phyloP scores from a whole-genome alignment of 2,113 vertebrate genomes.

The Taurulus bubalis region DNA sequence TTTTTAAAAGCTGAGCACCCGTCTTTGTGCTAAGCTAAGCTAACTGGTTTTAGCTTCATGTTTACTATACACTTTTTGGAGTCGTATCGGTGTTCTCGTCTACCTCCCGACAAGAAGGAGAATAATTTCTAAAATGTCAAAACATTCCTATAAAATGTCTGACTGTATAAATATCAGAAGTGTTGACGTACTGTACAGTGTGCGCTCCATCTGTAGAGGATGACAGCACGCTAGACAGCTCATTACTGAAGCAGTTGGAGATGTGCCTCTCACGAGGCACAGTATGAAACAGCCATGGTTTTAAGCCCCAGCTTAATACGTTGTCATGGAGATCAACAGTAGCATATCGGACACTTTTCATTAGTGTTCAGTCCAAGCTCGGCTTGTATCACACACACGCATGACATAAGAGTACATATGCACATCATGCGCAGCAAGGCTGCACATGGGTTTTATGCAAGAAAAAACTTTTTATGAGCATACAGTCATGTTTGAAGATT shows the following conservation, averaged over 20 bases:
- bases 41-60: not conserved
- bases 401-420: conserved; percentile 28
- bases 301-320: conserved; percentile 72
- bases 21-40: not conserved
- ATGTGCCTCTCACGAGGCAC: conserved; percentile 76
- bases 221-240: conserved; percentile 74
- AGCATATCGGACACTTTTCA: conserved; percentile 68
- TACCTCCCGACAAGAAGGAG: not conserved
- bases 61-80: not conserved
- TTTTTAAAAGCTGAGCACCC: not conserved
- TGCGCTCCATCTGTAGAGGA: conserved; percentile 67
- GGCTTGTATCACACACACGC: conserved; percentile 19
- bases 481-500: conserved; percentile 12
- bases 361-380: conserved; percentile 28
- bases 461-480: conserved; percentile 19
- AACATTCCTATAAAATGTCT: conserved; percentile 33
- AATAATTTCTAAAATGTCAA: conserved; percentile 30
- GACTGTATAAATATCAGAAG: conserved; percentile 41
- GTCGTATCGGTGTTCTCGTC: not conserved
- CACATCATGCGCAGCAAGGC: conserved; percentile 15
- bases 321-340: conserved; percentile 80
- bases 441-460: conserved; percentile 10
- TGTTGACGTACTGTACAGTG: conserved; percentile 41
- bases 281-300: conserved; percentile 63
- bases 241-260: conserved; percentile 80